phyloP scores from a whole-genome alignment of 2,888 invertebrate species.

The Hemicrepidius hirtus region DNA sequence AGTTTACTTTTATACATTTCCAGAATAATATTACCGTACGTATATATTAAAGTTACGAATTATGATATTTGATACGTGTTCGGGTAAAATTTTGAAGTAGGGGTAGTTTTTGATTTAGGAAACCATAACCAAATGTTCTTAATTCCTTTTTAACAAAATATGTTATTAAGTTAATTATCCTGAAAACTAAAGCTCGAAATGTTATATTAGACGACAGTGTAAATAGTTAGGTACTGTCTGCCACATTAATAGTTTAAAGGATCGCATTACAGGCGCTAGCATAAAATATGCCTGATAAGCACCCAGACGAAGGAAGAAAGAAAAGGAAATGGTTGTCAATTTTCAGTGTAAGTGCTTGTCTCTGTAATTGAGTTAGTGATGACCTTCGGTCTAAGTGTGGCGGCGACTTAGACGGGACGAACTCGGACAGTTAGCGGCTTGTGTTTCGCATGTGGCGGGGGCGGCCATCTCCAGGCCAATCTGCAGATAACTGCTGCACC shows the following conservation, averaged over 20 bases:
- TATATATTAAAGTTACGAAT: no score
- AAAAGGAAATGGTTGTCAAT: conserved; percentile 52
- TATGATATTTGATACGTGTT: no score
- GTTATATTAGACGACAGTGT: neutral
- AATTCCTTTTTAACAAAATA: no score
- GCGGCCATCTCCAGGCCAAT: conserved; percentile 65
- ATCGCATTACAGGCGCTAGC: conserved; percentile 39
- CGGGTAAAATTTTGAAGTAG: no score
- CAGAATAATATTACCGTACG: no score
- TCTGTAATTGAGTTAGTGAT: conserved; percentile 51
- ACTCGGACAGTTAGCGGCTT: conserved; percentile 49
- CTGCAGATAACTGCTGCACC: conserved; percentile 66
- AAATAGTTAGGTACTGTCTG: conserved; percentile 16
- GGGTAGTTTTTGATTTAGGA: no score
- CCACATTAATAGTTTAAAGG: neutral
- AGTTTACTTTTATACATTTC: no score
- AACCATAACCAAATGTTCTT: no score
- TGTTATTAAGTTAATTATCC: no score
- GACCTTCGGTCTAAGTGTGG: conserved; percentile 51
- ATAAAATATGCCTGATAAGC: conserved; percentile 46
- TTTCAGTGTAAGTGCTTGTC: conserved; percentile 47
- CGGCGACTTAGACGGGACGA: conserved; percentile 46
- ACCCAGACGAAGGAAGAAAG: conserved; percentile 41
- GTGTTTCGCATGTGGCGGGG: conserved; percentile 60
- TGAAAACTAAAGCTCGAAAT: no score